A percentile compares a stretch with the other conserved stretches of the same genome.
Evolutionary conservation across 2,888 invertebrate genomes (phyloP).

Genomic region (Didymodactylos carnosus): DNA sequence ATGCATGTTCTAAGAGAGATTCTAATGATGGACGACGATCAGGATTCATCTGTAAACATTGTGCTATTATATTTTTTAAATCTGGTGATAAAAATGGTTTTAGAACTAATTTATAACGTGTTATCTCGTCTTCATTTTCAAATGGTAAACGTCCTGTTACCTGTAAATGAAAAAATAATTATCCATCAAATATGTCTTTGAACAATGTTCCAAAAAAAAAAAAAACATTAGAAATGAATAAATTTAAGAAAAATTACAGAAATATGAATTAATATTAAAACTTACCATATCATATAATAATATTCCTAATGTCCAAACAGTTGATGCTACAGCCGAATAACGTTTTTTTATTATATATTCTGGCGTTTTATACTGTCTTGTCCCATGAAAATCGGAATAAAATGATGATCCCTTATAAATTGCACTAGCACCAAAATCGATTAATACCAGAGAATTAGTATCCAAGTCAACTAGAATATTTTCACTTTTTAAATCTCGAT

Average conservation of each 20-base stretch:
- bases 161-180: neutral
- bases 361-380: conserved; percentile 45
- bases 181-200: neutral
- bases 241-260: no score
- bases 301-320: conserved; percentile 46
- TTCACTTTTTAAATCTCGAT: conserved; percentile 44
- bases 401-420: conserved; percentile 35
- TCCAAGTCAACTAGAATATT: conserved; percentile 43
- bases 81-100: conserved; percentile 18
- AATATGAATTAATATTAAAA: no score
- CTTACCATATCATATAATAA: conserved; percentile 44
- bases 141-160: conserved; percentile 7
- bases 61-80: conserved; percentile 12
- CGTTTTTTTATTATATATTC: conserved; percentile 42
- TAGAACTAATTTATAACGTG: conserved; percentile 29
- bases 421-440: conserved; percentile 46
- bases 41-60: conserved; percentile 16
- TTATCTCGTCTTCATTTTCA: conserved; percentile 15
- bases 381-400: conserved; percentile 46
- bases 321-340: conserved; percentile 41
- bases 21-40: conserved; percentile 12
- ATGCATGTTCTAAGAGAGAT: conserved; percentile 14
- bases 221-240: no score
- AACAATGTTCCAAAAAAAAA: no score
- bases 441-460: conserved; percentile 39